Evolutionary conservation across 1,140 invertebrate species (phyloP), one percentile per base, ranked within the genome.

Genomic region (Drosophila sechellia): DNA sequence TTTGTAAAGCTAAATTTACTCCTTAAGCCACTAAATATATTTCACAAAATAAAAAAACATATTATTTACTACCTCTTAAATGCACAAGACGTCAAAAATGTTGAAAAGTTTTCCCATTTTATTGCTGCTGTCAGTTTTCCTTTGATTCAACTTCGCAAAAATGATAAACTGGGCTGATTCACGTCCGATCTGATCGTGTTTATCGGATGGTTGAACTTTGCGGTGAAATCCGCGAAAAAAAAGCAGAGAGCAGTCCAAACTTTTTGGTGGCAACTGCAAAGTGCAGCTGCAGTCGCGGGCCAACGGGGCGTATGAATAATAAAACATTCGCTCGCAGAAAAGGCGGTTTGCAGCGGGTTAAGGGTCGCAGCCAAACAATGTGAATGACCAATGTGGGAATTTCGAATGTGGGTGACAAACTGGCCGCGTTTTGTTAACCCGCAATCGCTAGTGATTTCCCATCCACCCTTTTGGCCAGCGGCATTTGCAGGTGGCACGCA

Each of bases 251-350:
- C 48, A 68, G 20, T 69, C 22, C 40, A 25, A 25, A 13, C 11
- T 65, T 37, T 65, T 22, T 22, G 20, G 65, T 39, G 73, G 57
- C 60, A 77, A 61, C 25, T 76, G 71, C 59, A 59, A 63, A 73
- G 20, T 69, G 70, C 58, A 68, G 59, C 35, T 53, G 56, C 75
- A 70, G 48, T 69, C 5, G 53, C 25, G 22, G 48, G 31, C 65
- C 60, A 61, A 66, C 72, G 65, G 78, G 73, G 58, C 64, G 59
- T 27, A 83, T 83, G 80, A 76, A 84, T 83, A 83, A 84, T 84
- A 71, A 70, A 79, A 57, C 45, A 58, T 13, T 39, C 11, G 37
- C 60, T 8, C 46, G 22, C 20, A 48, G 39, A 6, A 17, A 6
- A n/a, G 20, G 15, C 13, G 17, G 43, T 34, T 15, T 20, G 37